A percentile compares a stretch with the other conserved stretches of the same genome.
Evolutionary conservation across 1,140 invertebrate genomes (phyloP).

Genomic region (Subanguina moxae): DNA sequence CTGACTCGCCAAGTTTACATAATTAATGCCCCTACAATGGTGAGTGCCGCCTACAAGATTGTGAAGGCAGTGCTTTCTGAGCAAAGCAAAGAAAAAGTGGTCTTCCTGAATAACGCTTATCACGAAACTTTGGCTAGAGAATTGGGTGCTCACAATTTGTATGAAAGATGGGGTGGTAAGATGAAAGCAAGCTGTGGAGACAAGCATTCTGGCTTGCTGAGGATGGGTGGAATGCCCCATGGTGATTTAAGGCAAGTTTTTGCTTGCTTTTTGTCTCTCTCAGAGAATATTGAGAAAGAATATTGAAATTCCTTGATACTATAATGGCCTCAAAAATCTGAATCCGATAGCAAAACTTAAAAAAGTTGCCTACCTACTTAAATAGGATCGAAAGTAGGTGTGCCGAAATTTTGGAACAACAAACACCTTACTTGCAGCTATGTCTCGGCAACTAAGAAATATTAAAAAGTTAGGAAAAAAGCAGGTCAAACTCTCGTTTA

Average conservation of each 20-base stretch:
- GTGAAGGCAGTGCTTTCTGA: slow-evolving; percentile 39
- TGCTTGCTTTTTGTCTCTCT: not conserved
- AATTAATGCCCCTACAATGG: slow-evolving; percentile 38
- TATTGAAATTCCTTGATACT: too few species aligned
- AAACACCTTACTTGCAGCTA: too few species aligned
- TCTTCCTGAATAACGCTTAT: slow-evolving; percentile 24
- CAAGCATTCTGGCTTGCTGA: slow-evolving; percentile 26
- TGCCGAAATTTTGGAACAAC: too few species aligned
- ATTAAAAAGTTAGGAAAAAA: too few species aligned
- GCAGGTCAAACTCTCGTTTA: not conserved
- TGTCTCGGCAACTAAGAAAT: too few species aligned
- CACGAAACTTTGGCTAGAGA: slow-evolving; percentile 19
- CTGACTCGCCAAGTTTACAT: slow-evolving; percentile 33
- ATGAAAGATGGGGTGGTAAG: slow-evolving; percentile 32
- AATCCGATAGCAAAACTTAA: too few species aligned
- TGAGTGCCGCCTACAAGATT: slow-evolving; percentile 30
- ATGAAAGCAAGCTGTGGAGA: slow-evolving; percentile 14
- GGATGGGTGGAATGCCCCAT: slow-evolving; percentile 36
- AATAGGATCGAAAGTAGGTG: too few species aligned
- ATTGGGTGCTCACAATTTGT: slow-evolving; percentile 35
- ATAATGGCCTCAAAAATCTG: too few species aligned
- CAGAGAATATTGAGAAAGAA: too few species aligned
- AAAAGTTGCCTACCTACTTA: too few species aligned
- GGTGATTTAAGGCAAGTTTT: slow-evolving; percentile 20
- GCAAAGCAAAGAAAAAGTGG: slow-evolving; percentile 36